Percentiles rank a stretch among this genome's conserved stretches.
Conservation (phyloP, 2,888 invertebrate species). For the Rotaria socialis region DNA sequence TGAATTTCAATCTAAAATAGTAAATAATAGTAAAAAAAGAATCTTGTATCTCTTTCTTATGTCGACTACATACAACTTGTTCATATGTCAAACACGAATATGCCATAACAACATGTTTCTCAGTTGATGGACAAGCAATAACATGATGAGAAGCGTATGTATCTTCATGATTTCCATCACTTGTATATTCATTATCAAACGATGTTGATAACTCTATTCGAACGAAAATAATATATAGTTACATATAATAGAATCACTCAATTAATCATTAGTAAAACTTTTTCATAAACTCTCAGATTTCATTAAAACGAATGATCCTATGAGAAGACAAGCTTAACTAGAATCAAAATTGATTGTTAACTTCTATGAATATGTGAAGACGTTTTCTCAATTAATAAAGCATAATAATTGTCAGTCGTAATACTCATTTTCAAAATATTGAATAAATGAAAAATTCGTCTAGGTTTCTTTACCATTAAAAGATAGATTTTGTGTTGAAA, state of each 20-base stretch:
- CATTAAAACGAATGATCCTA: too few relatives aligned
- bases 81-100: constrained; percentile 8
- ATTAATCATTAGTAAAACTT: too few relatives aligned
- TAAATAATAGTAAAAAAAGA: background rate
- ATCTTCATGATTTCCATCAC: constrained; percentile 12
- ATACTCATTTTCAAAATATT: too few relatives aligned
- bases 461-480: background rate
- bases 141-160: background rate
- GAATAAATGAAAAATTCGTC: too few relatives aligned
- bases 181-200: background rate
- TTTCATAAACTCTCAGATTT: too few relatives aligned
- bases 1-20: background rate
- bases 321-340: too few relatives aligned
- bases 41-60: background rate
- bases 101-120: constrained; percentile 14
- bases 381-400: too few relatives aligned
- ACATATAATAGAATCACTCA: too few relatives aligned
- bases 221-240: background rate
- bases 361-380: too few relatives aligned
- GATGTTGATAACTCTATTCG: constrained; percentile 1
- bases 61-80: background rate
- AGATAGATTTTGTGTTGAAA: background rate
- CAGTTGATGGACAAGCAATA: background rate
- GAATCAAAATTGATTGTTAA: too few relatives aligned
- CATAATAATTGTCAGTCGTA: too few relatives aligned